A percentile compares a stretch with the other conserved stretches of the same genome.
phyloP scores from a whole-genome alignment of 2,797 vertebrate species.

The Gymnothorax reevesii region DNA sequence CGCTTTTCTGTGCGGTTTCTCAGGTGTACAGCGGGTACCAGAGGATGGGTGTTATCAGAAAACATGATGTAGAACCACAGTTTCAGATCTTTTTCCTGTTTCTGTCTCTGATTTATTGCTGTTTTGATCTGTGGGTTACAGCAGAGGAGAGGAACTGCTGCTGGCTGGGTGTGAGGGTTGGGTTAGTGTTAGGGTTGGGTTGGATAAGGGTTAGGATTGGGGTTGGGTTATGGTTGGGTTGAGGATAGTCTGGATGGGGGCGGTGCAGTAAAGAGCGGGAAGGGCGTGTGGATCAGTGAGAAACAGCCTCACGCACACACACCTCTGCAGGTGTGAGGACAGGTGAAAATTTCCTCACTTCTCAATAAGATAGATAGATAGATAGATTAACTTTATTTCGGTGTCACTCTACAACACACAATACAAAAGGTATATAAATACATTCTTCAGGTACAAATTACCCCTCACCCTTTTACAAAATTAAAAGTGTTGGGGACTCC shows the following conservation, averaged over 20 bases:
- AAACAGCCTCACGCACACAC: neutral
- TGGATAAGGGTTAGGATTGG: no score
- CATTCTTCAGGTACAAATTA: no score
- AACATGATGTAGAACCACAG: neutral
- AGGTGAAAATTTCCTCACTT: no score
- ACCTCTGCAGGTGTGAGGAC: neutral
- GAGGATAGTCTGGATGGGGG: neutral
- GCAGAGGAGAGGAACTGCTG: neutral
- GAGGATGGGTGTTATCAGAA: neutral
- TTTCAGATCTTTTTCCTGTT: neutral
- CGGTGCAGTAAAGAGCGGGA: neutral
- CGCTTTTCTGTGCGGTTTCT: neutral
- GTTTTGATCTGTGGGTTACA: neutral
- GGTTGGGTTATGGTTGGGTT: no score
- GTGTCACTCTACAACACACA: no score
- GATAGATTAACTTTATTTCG: no score
- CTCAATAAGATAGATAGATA: no score
- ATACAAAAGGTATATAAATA: no score
- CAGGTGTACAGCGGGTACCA: neutral
- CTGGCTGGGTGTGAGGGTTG: no score
- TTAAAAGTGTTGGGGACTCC: no score
- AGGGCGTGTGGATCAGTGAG: neutral
- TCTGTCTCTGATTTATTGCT: neutral
- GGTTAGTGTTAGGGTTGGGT: neutral
- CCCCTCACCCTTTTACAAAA: no score